A percentile compares a stretch with the other conserved stretches of the same genome.
phyloP scores from a whole-genome alignment of 2,797 vertebrate species.

The Sebastes steindachneri region DNA sequence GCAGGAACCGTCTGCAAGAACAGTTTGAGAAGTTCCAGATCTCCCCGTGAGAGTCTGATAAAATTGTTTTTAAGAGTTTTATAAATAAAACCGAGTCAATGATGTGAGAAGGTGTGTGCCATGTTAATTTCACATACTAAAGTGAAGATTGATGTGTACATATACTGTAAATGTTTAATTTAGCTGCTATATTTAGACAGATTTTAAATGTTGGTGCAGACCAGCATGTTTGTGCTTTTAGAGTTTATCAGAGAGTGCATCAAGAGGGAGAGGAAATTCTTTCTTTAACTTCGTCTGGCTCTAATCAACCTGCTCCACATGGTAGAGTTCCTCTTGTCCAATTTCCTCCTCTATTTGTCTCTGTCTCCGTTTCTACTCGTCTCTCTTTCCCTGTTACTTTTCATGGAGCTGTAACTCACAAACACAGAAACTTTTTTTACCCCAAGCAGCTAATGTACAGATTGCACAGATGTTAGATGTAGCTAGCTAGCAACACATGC shows the following conservation, averaged over 20 bases:
- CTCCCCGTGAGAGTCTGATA: too few relatives aligned
- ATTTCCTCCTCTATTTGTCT: background rate
- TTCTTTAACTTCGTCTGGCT: constrained; percentile 4
- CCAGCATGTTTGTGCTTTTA: background rate
- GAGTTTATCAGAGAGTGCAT: background rate
- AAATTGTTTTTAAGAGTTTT: background rate
- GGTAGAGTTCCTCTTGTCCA: background rate
- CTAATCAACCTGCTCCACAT: background rate
- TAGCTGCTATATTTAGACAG: background rate
- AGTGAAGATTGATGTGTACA: too few relatives aligned
- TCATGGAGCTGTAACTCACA: too few relatives aligned
- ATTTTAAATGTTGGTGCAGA: background rate
- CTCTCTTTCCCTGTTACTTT: background rate
- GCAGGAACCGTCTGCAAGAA: too few relatives aligned
- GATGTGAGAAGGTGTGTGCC: too few relatives aligned
- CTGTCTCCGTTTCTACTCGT: background rate
- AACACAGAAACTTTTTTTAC: background rate
- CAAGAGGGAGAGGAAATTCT: background rate
- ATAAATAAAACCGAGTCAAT: too few relatives aligned
- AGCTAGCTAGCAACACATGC: background rate
- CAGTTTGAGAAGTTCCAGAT: background rate
- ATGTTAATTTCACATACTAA: too few relatives aligned
- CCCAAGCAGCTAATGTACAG: background rate
- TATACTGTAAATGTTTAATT: background rate
- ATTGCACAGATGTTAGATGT: background rate